phyloP scores from a whole-genome alignment of 2,797 vertebrate species.

The Kryptopterus vitreolus region DNA sequence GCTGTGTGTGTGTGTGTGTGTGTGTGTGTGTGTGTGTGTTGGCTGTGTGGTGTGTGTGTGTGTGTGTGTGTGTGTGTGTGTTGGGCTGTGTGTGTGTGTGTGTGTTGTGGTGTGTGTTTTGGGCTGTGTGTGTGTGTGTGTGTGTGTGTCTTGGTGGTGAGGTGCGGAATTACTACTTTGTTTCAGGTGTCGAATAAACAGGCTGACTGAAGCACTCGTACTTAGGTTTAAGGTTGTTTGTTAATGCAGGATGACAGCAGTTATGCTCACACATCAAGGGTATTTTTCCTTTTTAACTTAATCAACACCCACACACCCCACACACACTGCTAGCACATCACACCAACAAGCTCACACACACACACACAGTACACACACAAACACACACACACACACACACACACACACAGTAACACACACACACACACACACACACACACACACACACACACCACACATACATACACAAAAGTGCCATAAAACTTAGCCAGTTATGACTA shows the following conservation, averaged over 20 bases:
- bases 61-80: constrained; percentile 36
- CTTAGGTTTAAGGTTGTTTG: too few species aligned
- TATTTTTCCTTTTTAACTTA: too few species aligned
- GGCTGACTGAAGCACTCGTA: too few species aligned
- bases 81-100: constrained; percentile 51
- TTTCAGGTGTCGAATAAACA: too few species aligned
- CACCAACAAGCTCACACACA: too few species aligned
- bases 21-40: neutral
- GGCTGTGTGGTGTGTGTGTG: constrained; percentile 23
- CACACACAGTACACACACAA: too few species aligned
- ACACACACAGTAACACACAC: constrained; percentile 44
- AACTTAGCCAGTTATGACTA: neutral
- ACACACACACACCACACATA: constrained; percentile 30
- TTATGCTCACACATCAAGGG: too few species aligned
- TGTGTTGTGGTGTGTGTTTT: neutral
- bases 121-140: constrained; percentile 10
- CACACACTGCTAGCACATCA: too few species aligned
- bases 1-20: constrained; percentile 34
- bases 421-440: constrained; percentile 36
- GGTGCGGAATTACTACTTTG: too few species aligned
- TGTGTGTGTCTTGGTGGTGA: constrained; percentile 31
- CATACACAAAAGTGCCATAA: neutral
- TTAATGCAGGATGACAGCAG: too few species aligned
- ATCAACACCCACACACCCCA: too few species aligned
- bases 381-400: too few species aligned